Percentiles rank a stretch among this genome's conserved stretches.
These are phyloP conservation scores for Parnassius glacialis DNA, from an alignment of 2,888 invertebrate genomes.

Conservation along the genomic window DNA sequence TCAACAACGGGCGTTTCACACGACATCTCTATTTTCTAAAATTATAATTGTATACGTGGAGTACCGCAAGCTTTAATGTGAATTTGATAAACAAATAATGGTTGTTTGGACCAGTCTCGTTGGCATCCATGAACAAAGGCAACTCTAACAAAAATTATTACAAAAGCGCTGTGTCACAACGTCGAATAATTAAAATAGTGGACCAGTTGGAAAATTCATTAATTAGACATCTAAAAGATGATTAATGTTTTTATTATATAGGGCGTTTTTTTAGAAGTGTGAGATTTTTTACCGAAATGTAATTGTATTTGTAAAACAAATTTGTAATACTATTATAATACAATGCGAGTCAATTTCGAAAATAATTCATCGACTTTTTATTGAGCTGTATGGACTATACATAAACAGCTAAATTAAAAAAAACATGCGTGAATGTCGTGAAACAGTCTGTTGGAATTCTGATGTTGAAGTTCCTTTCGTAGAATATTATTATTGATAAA, in stretches of 20 bases:
- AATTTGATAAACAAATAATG: constrained; percentile 79
- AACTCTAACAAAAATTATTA: constrained; percentile 72
- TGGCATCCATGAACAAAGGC: constrained; percentile 70
- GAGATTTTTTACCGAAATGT: no score
- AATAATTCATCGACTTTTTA: no score
- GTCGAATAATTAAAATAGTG: constrained; percentile 76
- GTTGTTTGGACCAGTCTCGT: constrained; percentile 50
- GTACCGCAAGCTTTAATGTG: constrained; percentile 58
- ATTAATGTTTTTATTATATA: constrained; percentile 44
- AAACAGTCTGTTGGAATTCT: no score
- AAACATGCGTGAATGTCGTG: no score
- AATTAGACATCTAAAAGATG: constrained; percentile 64
- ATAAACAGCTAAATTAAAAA: no score
- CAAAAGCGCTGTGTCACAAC: constrained; percentile 75
- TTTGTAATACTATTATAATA: no score
- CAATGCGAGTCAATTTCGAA: no score
- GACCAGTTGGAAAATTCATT: constrained; percentile 77
- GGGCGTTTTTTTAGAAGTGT: no score
- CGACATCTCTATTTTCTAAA: constrained; percentile 72
- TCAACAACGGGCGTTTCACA: constrained; percentile 68
- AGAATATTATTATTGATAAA: no score
- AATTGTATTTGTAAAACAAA: no score
- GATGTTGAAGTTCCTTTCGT: no score
- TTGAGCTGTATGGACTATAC: no score
- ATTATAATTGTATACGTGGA: constrained; percentile 53